Evolutionary conservation across 2,888 invertebrate species (phyloP), one percentile per base, ranked within the genome.

Genomic region (Drosophila yooni): DNA sequence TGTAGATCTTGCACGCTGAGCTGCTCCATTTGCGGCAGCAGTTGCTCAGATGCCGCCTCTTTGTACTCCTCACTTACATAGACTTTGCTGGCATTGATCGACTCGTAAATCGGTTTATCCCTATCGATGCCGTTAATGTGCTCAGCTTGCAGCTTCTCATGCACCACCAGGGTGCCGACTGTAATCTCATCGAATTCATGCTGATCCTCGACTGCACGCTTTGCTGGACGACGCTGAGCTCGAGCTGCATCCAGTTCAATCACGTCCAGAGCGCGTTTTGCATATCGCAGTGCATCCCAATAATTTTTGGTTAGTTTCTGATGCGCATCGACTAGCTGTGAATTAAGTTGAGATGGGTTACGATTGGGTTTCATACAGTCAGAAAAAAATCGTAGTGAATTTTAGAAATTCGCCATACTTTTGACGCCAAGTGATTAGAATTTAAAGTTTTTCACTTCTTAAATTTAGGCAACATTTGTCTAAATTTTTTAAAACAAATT

Each of bases 1-100:
- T 91, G 81, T 15, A 95, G 77, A 33, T 94, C 90, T 64, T 94
- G 90, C 3, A 94, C 92, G 27, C 81, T 90, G 7, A 95, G 70
- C 7, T 83, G 48, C 3, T 83, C 70, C 34, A 60, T 53, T 1
- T 36, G 29, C 1, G 75, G 78, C 10, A 10, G 21, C 6, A 70
- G 71, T 6, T 71, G 31, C 2, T 64, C 34, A 10, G 46, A 54
- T 11, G 62, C 21, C 2, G 60, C 58, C 54, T 81, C 69, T 4
- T 65, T 74, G 56, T 70, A 83, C 11, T 73, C 38, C 21, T 69
- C 64, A 50, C 74, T 89, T 1, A 91, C 84, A 29, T 79, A 79
- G 0, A 92, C 79, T 48, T 90, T 89, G 2, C 72, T 69, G 4
- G 91, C 91, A 33, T 77, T 76, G 8, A 92, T 78, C 21, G 92